Conservation (phyloP, 1,140 invertebrate species). For the Drosophila serrata region DNA sequence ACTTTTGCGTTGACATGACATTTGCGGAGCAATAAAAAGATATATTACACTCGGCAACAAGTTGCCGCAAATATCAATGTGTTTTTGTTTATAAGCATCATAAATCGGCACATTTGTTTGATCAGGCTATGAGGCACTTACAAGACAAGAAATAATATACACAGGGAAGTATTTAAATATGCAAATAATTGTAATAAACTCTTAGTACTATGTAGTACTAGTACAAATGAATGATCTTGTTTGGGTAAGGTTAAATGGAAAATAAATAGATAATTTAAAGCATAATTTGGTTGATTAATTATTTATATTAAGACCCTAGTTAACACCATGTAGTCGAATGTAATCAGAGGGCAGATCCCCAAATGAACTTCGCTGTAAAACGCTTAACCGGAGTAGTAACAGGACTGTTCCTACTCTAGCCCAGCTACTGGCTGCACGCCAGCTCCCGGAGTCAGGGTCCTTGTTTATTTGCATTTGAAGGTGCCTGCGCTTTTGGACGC, state of each 20-base stretch:
- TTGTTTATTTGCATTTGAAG: constrained; percentile 68
- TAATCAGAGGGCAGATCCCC: constrained; percentile 32
- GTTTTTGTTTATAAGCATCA: background rate
- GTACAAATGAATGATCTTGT: too few relatives aligned
- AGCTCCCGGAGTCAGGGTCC: constrained; percentile 46
- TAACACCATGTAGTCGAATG: constrained; percentile 41
- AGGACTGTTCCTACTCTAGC: constrained; percentile 3
- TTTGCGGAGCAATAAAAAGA: constrained; percentile 61
- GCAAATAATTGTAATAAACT: background rate
- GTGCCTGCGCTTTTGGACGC: constrained; percentile 65
- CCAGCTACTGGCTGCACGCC: constrained; percentile 60
- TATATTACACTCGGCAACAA: constrained; percentile 53
- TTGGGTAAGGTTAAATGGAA: background rate
- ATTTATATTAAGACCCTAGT: background rate
- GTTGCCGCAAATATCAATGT: background rate
- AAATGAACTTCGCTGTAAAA: constrained; percentile 58
- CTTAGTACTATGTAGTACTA: too few relatives aligned
- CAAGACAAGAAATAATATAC: background rate
- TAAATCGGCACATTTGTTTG: constrained; percentile 5
- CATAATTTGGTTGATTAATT: background rate
- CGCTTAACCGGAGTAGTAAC: constrained; percentile 51
- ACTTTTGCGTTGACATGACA: constrained; percentile 81
- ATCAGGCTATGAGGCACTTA: background rate
- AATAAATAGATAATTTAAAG: background rate
- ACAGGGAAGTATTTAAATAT: background rate